These are phyloP conservation scores for Rhadinocentrus ornatus DNA, from an alignment of 2,797 vertebrate species.

Conservation along the genomic window DNA sequence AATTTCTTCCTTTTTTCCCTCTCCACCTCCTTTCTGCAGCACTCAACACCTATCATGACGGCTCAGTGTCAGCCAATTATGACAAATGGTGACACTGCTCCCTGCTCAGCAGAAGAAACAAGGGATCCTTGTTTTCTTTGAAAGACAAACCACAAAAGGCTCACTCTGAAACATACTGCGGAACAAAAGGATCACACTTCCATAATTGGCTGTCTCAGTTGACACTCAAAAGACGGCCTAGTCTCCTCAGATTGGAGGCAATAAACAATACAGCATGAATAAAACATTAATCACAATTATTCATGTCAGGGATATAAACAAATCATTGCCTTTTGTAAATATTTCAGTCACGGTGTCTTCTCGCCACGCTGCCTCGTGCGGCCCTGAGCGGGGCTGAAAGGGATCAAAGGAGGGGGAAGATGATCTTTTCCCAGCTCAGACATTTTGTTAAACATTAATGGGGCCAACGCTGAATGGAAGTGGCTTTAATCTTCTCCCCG, in stretches of 20 bases:
- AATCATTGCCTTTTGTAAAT: conserved; percentile 77
- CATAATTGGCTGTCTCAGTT: conserved; percentile 69
- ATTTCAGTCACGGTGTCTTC: conserved; percentile 59
- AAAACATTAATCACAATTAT: conserved; percentile 76
- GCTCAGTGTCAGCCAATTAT: conserved; percentile 72
- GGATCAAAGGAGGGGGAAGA: conserved; percentile 42
- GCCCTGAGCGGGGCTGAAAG: conserved; percentile 54
- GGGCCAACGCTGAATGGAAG: conserved; percentile 54
- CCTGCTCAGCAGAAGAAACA: conserved; percentile 38
- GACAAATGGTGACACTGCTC: conserved; percentile 41
- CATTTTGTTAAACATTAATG: conserved; percentile 77
- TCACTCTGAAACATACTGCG: conserved; percentile 49
- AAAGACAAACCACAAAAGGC: conserved; percentile 61
- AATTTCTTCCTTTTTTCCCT: conserved; percentile 10
- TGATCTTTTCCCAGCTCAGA: conserved; percentile 48
- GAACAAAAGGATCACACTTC: conserved; percentile 68
- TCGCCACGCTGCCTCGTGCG: conserved; percentile 43
- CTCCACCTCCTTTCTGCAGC: conserved; percentile 40
- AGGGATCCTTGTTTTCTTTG: conserved; percentile 62
- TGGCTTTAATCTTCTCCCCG: conserved; percentile 71
- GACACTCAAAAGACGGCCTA: conserved; percentile 54
- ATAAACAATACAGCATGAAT: conserved; percentile 75
- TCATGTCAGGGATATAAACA: conserved; percentile 72
- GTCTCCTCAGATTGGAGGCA: conserved; percentile 59
- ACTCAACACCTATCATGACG: conserved; percentile 43